Base-by-base conservation (phyloP, 2,888 invertebrate genomes). In the Adelognathus sp. region DNA sequence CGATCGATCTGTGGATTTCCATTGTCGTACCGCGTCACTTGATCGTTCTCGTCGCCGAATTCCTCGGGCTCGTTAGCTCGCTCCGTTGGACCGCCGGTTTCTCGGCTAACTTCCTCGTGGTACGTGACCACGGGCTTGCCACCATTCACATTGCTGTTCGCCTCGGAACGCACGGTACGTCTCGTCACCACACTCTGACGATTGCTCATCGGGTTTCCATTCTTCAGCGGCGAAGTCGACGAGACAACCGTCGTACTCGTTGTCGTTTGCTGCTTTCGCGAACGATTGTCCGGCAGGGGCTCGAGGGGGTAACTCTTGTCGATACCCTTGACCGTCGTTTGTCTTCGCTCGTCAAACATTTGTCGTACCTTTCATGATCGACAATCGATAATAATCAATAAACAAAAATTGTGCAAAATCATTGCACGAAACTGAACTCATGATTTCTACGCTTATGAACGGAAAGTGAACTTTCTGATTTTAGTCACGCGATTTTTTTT, bases 301-400 rank as follows among this genome's bases (percentile, higher is more conserved):
- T 96, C 95, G 0, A 97, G 92, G 0, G 96, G 97, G 91, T 96
- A 95, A 88, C 96, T 96, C 85, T 95, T 95, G 91, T 97, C 97
- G 81, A 96, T 95, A 36, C 96, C 96, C 70, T 90, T 90, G 50
- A 87, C 88, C 2, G 94, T 95, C 73, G 93, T 93, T 83, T 95
- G 95, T 41, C 96, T 94, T 27, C 96, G 94, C 89, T 97, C 97
- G 87, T 97, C 96, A 87, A 97, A 97, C 95, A 97, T 95, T 92
- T 97, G 97, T 11, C 97, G 94, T 29, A 97, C 96, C 95, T 95
- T 27, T 5, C 27, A 27, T 11, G 36, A 76, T 60, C 11, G 39
- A 50, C 11, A 46, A 46, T 52, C 14, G 54, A 52, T 52, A 39
- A 39, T 70, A 1, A 27, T 29, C 4, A 52, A 29, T 52, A 52